Percentiles rank a stretch among this genome's conserved stretches.
These are phyloP conservation scores for Napeogenes sylphis DNA, from an alignment of 2,888 invertebrate species.

Conservation along the genomic window DNA sequence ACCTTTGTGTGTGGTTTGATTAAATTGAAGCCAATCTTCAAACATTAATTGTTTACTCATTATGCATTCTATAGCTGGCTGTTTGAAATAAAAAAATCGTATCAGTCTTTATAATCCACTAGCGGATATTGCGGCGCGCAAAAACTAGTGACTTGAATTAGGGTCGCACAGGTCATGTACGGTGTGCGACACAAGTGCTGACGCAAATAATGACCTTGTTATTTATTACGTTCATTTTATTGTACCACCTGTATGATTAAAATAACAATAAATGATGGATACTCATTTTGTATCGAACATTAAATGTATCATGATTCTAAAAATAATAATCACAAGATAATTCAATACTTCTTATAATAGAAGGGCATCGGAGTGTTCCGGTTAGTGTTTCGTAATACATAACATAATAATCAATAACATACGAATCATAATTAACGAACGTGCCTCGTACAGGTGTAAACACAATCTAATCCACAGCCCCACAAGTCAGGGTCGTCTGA, in stretches of 20 bases:
- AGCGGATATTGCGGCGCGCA: constrained; percentile 35
- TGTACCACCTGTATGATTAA: not conserved
- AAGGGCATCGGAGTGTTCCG: too few species aligned
- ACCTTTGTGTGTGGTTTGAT: constrained; percentile 1
- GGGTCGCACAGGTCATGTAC: constrained; percentile 33
- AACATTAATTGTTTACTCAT: not conserved
- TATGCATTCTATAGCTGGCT: not conserved
- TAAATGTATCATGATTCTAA: too few species aligned
- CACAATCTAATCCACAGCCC: constrained; percentile 34
- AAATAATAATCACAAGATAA: too few species aligned
- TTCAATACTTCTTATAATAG: too few species aligned
- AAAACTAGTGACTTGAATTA: constrained; percentile 37
- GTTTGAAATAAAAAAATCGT: constrained; percentile 21
- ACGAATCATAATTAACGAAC: constrained; percentile 10
- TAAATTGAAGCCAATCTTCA: not conserved
- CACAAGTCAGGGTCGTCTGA: constrained; percentile 34
- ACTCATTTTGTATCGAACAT: too few species aligned
- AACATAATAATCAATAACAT: not conserved
- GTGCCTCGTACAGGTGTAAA: constrained; percentile 23
- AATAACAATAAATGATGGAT: too few species aligned
- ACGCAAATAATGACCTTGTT: constrained; percentile 8
- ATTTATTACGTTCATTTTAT: not conserved
- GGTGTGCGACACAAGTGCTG: constrained; percentile 13
- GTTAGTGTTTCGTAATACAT: too few species aligned
- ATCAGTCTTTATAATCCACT: constrained; percentile 25